Evolutionary conservation across 2,888 invertebrate species (phyloP).

Genomic region (Sialis lutaria): DNA sequence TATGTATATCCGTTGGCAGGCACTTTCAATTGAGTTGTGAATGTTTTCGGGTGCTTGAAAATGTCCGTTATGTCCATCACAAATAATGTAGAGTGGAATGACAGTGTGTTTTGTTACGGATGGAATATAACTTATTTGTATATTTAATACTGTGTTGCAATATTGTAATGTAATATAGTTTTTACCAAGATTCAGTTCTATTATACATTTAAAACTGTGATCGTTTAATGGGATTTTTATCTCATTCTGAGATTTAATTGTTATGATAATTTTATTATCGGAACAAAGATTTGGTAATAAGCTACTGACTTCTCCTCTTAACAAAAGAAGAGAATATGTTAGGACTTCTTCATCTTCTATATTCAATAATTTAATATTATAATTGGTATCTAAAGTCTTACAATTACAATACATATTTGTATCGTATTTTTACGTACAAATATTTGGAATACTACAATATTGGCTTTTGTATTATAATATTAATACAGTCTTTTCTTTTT

Average conservation of each 20-base stretch:
- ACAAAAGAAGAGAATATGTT: neutral
- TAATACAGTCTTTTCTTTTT: too few relatives aligned
- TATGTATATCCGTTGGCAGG: constrained; percentile 55
- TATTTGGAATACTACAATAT: too few relatives aligned
- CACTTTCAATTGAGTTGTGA: constrained; percentile 44
- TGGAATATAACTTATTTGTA: constrained; percentile 38
- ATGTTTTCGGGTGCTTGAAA: constrained; percentile 43
- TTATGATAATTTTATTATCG: neutral
- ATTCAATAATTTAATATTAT: too few relatives aligned
- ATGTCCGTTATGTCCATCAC: constrained; percentile 58
- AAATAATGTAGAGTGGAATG: constrained; percentile 69
- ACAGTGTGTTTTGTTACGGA: constrained; percentile 41
- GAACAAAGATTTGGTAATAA: neutral
- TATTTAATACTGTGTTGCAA: constrained; percentile 26
- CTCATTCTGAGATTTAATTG: neutral
- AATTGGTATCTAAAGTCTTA: too few relatives aligned
- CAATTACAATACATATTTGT: too few relatives aligned
- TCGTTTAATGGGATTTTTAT: constrained; percentile 20
- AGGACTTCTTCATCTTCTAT: neutral
- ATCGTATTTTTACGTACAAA: too few relatives aligned
- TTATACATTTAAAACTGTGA: constrained; percentile 50
- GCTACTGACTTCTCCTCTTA: neutral
- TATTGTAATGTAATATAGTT: constrained; percentile 45
- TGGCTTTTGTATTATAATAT: too few relatives aligned
- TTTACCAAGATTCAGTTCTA: constrained; percentile 41